Percentiles rank a stretch among this genome's conserved stretches.
Evolutionary conservation across 30 jellyfish, hydroid and myxozoan species (phyloP).

Genomic region (Catostylus mosaicus): DNA sequence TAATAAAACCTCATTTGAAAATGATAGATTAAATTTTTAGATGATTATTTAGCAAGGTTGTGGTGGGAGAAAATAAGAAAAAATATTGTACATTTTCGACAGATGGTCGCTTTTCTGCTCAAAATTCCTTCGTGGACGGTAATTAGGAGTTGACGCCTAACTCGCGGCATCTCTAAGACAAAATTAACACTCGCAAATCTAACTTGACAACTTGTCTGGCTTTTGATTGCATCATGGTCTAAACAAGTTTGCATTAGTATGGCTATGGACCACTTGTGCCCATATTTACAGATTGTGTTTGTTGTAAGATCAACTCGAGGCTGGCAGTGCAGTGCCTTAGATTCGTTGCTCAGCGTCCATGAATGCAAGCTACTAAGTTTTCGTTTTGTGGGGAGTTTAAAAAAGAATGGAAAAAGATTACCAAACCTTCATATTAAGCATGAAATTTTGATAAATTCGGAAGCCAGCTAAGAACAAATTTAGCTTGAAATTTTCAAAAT

Average conservation of each 20-base stretch:
- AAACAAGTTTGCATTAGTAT: constrained; percentile 6
- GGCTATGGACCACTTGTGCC: constrained; percentile 44
- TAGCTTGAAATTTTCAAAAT: no score
- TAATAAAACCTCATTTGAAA: no score
- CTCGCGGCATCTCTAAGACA: constrained; percentile 42
- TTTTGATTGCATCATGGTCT: constrained; percentile 53
- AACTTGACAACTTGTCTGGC: constrained; percentile 56
- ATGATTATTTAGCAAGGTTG: no score
- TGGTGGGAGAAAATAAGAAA: neutral
- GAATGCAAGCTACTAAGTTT: no score
- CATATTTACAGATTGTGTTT: no score
- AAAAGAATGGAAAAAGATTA: no score
- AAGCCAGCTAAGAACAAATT: no score
- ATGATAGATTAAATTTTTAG: no score
- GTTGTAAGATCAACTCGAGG: constrained; percentile 14
- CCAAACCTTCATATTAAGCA: no score
- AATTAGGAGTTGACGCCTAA: constrained; percentile 54
- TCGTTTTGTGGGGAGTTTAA: no score
- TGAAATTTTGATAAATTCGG: no score
- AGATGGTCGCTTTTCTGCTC: constrained; percentile 31
- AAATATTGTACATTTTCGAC: constrained; percentile 34
- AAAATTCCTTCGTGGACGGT: constrained; percentile 25
- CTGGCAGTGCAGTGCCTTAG: constrained; percentile 6
- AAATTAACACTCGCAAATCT: constrained; percentile 37
- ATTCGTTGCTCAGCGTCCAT: no score